Evolutionary conservation across 2,113 vertebrate species (phyloP).

Genomic region (Orthochromis malagaraziensis): DNA sequence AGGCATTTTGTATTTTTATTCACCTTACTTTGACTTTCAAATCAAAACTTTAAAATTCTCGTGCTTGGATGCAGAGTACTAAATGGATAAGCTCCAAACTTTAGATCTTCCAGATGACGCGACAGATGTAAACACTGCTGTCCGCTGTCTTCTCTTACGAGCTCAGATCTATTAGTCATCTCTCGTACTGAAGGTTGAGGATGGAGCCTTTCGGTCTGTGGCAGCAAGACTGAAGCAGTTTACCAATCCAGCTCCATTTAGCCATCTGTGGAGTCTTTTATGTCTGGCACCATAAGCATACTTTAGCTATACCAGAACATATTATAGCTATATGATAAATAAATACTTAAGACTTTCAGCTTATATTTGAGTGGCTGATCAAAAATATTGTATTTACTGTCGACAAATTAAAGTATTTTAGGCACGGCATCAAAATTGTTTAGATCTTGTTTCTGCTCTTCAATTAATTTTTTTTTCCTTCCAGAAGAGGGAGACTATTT

Average conservation of each 20-base stretch:
- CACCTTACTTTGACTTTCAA: not conserved
- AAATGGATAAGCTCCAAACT: not conserved
- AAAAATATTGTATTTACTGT: not conserved
- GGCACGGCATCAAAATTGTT: not conserved
- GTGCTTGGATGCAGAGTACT: not conserved
- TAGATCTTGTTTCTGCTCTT: not conserved
- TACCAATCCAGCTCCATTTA: not conserved
- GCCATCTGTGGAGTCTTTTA: not conserved
- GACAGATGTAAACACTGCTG: not conserved
- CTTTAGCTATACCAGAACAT: not conserved
- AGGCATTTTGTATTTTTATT: not conserved
- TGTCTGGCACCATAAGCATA: not conserved
- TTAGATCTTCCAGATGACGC: not conserved
- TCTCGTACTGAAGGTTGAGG: not conserved
- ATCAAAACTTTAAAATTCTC: not conserved
- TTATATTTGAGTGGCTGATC: not conserved
- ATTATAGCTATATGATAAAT: not conserved
- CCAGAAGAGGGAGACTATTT: not conserved
- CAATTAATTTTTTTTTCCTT: not conserved
- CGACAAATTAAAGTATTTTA: not conserved
- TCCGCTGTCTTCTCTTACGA: fast-evolving
- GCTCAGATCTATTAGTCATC: not conserved
- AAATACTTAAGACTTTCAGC: not conserved
- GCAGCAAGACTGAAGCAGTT: not conserved
- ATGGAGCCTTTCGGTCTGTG: not conserved